These are phyloP conservation scores for Timandra comae DNA, from an alignment of 2,888 invertebrate genomes.

Conservation along the genomic window DNA sequence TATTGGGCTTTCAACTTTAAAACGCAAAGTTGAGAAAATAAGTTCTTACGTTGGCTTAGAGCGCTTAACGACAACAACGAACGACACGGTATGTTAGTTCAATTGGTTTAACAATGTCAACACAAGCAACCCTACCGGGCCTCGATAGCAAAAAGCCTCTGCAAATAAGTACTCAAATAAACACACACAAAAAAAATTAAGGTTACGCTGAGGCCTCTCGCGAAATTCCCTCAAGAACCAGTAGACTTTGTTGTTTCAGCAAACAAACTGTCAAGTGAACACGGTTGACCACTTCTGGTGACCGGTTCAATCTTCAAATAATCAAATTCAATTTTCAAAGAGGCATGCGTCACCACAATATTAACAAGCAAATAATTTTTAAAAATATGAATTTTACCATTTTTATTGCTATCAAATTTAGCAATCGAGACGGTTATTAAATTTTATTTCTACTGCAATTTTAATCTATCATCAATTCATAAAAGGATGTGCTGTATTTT, in stretches of 20 bases:
- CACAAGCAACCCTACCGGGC: conserved; percentile 60
- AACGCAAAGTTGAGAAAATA: conserved; percentile 5
- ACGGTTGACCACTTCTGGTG: conserved; percentile 60
- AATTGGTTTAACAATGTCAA: conserved; percentile 55
- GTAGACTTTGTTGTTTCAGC: conserved; percentile 60
- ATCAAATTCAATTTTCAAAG: conserved; percentile 51
- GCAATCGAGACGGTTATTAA: conserved; percentile 30
- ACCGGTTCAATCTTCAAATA: too few relatives aligned
- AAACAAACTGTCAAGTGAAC: conserved; percentile 56
- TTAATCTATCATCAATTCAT: conserved; percentile 37
- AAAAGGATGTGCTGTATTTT: conserved; percentile 30
- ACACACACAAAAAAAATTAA: conserved; percentile 55
- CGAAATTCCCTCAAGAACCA: conserved; percentile 55
- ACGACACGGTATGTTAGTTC: conserved; percentile 28
- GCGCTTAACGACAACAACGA: background rate
- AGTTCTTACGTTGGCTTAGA: conserved; percentile 5
- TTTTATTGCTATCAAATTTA: conserved; percentile 23
- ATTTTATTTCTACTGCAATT: conserved; percentile 36
- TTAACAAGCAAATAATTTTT: conserved; percentile 31
- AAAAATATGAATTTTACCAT: conserved; percentile 28
- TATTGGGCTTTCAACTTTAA: too few relatives aligned
- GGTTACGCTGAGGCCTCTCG: conserved; percentile 54
- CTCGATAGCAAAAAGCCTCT: conserved; percentile 60
- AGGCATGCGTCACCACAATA: conserved; percentile 19
- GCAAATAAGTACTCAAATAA: conserved; percentile 51